Evolutionary conservation across 2,888 invertebrate species (phyloP).

Genomic region (Limnephilus lunatus): DNA sequence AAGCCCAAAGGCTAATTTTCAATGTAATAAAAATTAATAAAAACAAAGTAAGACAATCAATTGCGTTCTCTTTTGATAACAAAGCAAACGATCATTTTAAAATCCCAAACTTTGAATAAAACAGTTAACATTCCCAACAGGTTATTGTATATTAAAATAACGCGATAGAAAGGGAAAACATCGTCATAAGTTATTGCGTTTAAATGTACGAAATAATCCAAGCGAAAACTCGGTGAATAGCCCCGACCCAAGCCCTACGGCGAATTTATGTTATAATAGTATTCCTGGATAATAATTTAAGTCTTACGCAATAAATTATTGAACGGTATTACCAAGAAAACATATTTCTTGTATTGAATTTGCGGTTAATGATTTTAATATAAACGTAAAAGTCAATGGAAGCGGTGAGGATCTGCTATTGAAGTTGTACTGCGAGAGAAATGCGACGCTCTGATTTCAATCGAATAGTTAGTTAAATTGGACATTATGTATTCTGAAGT

Average conservation of each 20-base stretch:
- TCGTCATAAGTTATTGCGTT: neutral
- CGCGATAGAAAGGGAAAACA: neutral
- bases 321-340: neutral
- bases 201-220: neutral
- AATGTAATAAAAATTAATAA: too few relatives aligned
- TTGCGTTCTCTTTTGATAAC: neutral
- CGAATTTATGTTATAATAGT: neutral
- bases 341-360: conserved; percentile 2
- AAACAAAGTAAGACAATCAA: too few relatives aligned
- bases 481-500: neutral
- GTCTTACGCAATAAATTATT: neutral
- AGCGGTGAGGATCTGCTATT: neutral
- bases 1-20: too few relatives aligned
- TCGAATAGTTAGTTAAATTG: neutral
- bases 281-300: neutral
- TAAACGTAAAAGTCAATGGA: neutral
- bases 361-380: neutral
- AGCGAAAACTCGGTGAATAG: neutral
- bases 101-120: neutral
- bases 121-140: neutral
- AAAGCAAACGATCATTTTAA: neutral
- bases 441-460: neutral
- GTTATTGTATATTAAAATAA: neutral
- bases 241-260: neutral
- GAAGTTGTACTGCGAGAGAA: neutral